Conservation (phyloP, 2,888 invertebrate species). For the Aradus depressus region DNA sequence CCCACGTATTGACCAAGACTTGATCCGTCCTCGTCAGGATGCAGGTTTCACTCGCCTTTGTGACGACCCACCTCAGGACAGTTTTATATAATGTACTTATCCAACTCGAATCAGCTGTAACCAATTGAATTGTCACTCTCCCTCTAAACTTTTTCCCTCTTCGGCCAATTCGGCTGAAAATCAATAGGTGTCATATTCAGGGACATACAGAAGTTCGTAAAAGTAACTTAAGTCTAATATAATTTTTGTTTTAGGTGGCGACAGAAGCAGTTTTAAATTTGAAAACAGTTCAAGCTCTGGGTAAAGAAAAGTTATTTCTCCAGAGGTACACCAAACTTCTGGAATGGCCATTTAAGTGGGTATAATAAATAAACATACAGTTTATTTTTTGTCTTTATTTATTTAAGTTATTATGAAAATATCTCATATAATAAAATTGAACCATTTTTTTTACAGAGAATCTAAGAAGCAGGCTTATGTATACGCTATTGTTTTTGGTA, state of each 20-base stretch:
- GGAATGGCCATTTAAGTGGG: constrained; percentile 36
- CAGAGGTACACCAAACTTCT: constrained; percentile 36
- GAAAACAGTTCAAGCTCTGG: constrained; percentile 36
- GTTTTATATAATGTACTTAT: too few relatives aligned
- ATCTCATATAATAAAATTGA: neutral
- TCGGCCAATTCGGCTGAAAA: too few relatives aligned
- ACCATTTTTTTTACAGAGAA: constrained; percentile 32
- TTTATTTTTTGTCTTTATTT: neutral
- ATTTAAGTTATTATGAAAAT: neutral
- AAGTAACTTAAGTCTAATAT: too few relatives aligned
- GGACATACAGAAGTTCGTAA: too few relatives aligned
- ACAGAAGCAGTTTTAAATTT: constrained; percentile 39
- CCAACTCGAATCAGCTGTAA: too few relatives aligned
- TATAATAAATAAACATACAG: neutral
- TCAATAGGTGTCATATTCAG: too few relatives aligned
- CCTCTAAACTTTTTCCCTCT: too few relatives aligned
- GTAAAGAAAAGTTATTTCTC: constrained; percentile 36
- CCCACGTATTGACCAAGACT: too few relatives aligned
- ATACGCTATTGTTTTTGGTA: constrained; percentile 36
- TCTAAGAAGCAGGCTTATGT: constrained; percentile 36
- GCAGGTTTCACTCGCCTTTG: too few relatives aligned
- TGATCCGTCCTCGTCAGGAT: too few relatives aligned
- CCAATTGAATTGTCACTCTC: too few relatives aligned
- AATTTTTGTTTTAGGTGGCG: constrained; percentile 35
- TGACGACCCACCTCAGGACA: too few relatives aligned